phyloP scores from a whole-genome alignment of 2,888 invertebrate species.

The Drosophila barbarae region DNA sequence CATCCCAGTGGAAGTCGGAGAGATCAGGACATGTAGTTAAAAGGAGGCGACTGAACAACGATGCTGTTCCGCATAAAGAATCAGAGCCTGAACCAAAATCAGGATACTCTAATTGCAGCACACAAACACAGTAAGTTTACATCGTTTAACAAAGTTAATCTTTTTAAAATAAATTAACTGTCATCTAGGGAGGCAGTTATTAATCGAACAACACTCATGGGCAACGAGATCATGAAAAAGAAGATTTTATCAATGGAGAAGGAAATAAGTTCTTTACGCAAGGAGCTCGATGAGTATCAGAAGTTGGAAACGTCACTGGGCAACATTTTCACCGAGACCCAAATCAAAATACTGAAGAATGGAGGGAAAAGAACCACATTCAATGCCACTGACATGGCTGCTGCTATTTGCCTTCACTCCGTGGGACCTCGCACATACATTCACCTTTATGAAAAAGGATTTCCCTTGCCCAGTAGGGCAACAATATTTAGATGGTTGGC shows the following conservation, averaged over 20 bases:
- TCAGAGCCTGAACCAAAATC: not conserved
- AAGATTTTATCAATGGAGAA: not conserved
- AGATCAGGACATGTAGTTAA: not conserved
- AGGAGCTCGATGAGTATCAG: not conserved
- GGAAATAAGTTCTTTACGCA: not conserved
- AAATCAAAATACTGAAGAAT: not conserved
- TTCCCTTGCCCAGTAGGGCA: not conserved
- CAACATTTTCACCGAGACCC: not conserved
- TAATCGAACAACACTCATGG: not conserved
- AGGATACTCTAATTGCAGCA: not conserved
- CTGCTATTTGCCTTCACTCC: constrained; percentile 2
- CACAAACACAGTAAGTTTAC: constrained; percentile 3
- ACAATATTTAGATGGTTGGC: constrained; percentile 3
- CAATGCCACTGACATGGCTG: constrained; percentile 5
- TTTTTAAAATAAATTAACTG: not conserved
- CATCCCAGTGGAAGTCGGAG: constrained; percentile 4
- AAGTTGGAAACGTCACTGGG: not conserved
- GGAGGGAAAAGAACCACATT: not conserved
- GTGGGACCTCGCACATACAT: constrained; percentile 1
- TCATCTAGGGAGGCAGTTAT: not conserved
- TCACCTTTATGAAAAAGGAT: constrained; percentile 1
- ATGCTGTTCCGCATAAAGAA: not conserved
- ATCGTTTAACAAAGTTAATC: too few relatives aligned
- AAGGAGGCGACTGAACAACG: not conserved
- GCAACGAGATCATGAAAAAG: not conserved